Base-by-base conservation (phyloP, 2,888 invertebrate genomes). In the Aphodius granarius region DNA sequence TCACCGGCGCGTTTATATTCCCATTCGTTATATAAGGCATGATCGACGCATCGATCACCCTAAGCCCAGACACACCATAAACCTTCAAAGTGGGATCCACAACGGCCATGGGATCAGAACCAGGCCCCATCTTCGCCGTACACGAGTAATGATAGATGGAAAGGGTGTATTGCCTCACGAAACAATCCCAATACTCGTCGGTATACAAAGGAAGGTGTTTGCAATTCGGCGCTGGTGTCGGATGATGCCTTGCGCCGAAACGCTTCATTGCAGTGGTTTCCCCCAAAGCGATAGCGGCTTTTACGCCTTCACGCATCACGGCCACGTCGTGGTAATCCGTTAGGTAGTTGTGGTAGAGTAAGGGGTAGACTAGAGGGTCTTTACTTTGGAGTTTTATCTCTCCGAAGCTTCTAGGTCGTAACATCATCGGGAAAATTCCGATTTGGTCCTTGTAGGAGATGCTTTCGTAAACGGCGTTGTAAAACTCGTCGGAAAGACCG, bases 291-390 rank as follows among this genome's bases (percentile, higher is more conserved):
- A 97, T 85, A 0, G 95, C 94, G 0, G 95, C 93, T 85, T 97
- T 97, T 0, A 95, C 94, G 15, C 96, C 96, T 87, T 96, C 96
- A 19, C 96, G 89, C 73, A 97, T 86, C 0, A 95, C 94, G 22
- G 92, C 91, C 0, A 96, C 93, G 82, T 98, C 98, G 77, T 94
- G 92, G 0, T 94, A 94, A 85, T 96, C 93, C 0, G 95, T 94
- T 77, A 98, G 88, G 84, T 98, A 98, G 86, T 98, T 98, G 83
- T 97, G 97, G 82, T 96, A 93, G 84, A 98, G 90, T 3, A 95
- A 88, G 0, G 98, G 98, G 85, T 96, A 94, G 5, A 95, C 92
- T 71, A 90, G 84, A 0, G 94, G 94, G 83, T 94, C 89, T 5
- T 88, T 90, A 0, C 91, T 90, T 68, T 85, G 83, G 15, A 87